A percentile compares a stretch with the other conserved stretches of the same genome.
These are phyloP conservation scores for Sisor rabdophorus DNA, from an alignment of 2,113 vertebrate species.

Conservation along the genomic window DNA sequence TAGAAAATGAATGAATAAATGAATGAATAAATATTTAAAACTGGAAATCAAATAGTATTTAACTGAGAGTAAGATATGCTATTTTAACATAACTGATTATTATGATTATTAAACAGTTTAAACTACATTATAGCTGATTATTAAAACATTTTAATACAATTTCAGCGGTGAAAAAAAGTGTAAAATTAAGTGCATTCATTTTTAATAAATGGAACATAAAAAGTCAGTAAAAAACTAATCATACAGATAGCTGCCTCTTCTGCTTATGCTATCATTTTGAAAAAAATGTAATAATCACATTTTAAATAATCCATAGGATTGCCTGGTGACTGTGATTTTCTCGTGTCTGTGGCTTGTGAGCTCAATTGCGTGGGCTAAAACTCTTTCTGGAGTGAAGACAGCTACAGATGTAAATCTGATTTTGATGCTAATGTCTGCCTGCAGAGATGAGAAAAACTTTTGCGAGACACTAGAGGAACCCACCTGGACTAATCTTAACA, in stretches of 20 bases:
- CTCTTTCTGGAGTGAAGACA: constrained; percentile 85
- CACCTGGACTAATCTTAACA: constrained; percentile 88
- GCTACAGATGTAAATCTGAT: constrained; percentile 85
- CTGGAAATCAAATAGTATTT: too few relatives aligned
- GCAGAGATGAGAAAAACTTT: constrained; percentile 84
- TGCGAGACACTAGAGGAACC: constrained; percentile 82
- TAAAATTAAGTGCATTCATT: too few relatives aligned
- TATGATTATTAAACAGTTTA: too few relatives aligned
- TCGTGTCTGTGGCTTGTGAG: constrained; percentile 91
- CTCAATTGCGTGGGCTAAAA: constrained; percentile 93
- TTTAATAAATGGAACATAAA: background rate
- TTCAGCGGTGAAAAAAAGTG: too few relatives aligned
- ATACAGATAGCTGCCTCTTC: too few relatives aligned
- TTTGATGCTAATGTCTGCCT: constrained; percentile 85
- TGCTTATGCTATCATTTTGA: background rate
- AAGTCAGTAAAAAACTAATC: background rate
- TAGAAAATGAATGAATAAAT: too few relatives aligned
- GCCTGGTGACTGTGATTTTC: constrained; percentile 88
- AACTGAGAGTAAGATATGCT: too few relatives aligned
- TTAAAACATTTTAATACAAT: too few relatives aligned
- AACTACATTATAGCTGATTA: too few relatives aligned
- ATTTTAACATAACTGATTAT: too few relatives aligned
- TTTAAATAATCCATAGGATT: constrained; percentile 76
- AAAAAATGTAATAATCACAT: background rate
- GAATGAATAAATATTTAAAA: too few relatives aligned